Percentiles rank a stretch among this genome's conserved stretches.
Evolutionary conservation across 2,797 vertebrate species (phyloP).

Genomic region (Leptoclinus maculatus): DNA sequence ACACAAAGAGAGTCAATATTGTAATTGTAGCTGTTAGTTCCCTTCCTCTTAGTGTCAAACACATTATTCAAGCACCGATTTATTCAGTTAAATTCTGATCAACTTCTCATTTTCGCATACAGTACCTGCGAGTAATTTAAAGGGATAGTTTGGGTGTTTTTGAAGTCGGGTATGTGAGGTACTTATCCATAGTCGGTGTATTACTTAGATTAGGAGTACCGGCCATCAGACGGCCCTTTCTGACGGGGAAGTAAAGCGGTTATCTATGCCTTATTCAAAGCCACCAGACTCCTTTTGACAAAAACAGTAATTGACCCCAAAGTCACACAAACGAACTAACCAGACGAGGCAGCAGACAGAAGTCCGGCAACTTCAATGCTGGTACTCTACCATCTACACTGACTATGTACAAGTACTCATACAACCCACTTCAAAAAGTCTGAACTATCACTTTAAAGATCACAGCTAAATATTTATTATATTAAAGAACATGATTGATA

Average conservation of each 20-base stretch:
- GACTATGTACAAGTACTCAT: too few relatives aligned
- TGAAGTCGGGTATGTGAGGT: background rate
- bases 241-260: too few relatives aligned
- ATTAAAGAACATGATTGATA: background rate
- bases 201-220: too few relatives aligned
- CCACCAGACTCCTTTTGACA: too few relatives aligned
- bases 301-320: too few relatives aligned
- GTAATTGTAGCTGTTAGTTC: background rate
- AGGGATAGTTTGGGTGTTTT: background rate
- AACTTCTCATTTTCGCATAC: background rate
- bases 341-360: too few relatives aligned
- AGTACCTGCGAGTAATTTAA: background rate
- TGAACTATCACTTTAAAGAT: background rate
- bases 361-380: too few relatives aligned
- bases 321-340: too few relatives aligned
- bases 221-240: too few relatives aligned
- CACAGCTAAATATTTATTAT: background rate
- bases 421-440: too few relatives aligned
- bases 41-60: background rate
- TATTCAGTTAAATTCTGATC: background rate
- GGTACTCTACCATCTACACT: too few relatives aligned
- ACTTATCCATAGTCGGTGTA: background rate
- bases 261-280: too few relatives aligned
- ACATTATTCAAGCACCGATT: background rate
- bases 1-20: background rate